Evolutionary conservation across 2,888 invertebrate genomes (phyloP).

Genomic region (Luperina nickerlii): DNA sequence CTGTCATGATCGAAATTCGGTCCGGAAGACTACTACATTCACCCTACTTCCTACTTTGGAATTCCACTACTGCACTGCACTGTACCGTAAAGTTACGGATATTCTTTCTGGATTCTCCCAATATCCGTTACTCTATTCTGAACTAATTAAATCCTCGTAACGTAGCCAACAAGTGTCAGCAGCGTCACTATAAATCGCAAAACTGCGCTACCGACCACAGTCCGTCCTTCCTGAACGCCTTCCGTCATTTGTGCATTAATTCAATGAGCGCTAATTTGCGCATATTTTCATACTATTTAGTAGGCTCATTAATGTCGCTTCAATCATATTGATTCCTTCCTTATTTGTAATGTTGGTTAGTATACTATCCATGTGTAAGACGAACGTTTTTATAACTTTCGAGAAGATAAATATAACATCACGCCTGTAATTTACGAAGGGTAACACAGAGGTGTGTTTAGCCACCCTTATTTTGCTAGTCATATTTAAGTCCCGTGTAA

Average conservation of each 20-base stretch:
- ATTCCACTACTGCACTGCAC: no score
- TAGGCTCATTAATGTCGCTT: slow-evolving; percentile 20
- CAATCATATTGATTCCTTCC: slow-evolving; percentile 15
- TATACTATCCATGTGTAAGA: neutral
- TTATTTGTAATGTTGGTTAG: slow-evolving; percentile 30
- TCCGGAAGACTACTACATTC: no score
- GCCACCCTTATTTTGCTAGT: no score
- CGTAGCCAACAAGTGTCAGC: slow-evolving; percentile 3
- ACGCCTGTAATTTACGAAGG: no score
- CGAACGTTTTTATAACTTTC: no score
- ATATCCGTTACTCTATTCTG: neutral
- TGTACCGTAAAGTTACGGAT: no score
- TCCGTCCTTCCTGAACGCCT: slow-evolving; percentile 33
- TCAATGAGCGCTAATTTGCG: slow-evolving; percentile 33
- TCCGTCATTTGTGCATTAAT: slow-evolving; percentile 53
- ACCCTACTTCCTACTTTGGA: no score
- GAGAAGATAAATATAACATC: no score
- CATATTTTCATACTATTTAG: slow-evolving; percentile 15
- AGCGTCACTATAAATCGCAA: slow-evolving; percentile 10
- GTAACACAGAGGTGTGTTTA: no score
- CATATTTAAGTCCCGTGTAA: no score
- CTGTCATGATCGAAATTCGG: no score
- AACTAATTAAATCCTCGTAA: neutral
- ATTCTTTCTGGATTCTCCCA: neutral
- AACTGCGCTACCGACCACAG: slow-evolving; percentile 9